Percentiles rank a stretch among this genome's conserved stretches.
phyloP scores from a whole-genome alignment of 2,113 vertebrate genomes.

The Xiphophorus couchianus region DNA sequence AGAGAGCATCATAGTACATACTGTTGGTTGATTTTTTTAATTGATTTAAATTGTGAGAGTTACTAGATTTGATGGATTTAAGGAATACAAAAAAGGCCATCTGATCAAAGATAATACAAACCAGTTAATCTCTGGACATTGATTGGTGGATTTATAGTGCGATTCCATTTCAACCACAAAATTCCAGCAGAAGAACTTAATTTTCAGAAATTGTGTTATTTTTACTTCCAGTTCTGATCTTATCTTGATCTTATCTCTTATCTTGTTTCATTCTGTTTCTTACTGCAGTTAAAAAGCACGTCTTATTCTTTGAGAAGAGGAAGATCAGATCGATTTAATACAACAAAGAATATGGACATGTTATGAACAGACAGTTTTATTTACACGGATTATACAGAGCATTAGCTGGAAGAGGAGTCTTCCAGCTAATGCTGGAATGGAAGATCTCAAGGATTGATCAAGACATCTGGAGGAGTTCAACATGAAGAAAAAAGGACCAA shows the following conservation, averaged over 20 bases:
- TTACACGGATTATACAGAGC: conserved; percentile 1
- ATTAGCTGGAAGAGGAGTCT: background rate
- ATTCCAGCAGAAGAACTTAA: background rate
- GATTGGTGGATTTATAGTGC: no score
- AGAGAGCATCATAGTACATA: no score
- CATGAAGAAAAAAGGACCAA: background rate
- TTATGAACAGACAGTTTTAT: conserved; percentile 19
- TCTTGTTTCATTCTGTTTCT: conserved; percentile 5
- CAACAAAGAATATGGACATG: conserved; percentile 24
- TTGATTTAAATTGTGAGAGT: no score
- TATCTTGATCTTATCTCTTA: no score
- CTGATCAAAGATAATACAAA: no score
- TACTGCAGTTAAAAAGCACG: conserved; percentile 88
- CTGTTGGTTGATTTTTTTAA: no score
- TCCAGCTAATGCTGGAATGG: background rate
- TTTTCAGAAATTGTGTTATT: background rate
- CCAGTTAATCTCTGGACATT: no score
- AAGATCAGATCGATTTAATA: conserved; percentile 91
- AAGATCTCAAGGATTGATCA: background rate
- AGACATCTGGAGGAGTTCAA: background rate
- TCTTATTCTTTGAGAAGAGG: conserved; percentile 93
- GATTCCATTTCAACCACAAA: background rate
- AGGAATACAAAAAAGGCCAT: no score
- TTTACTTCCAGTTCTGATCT: background rate
- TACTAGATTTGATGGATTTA: no score